A percentile compares a stretch with the other conserved stretches of the same genome.
These are phyloP conservation scores for Agrenia bidenticulata DNA, from an alignment of 2,888 invertebrate genomes.

Conservation along the genomic window DNA sequence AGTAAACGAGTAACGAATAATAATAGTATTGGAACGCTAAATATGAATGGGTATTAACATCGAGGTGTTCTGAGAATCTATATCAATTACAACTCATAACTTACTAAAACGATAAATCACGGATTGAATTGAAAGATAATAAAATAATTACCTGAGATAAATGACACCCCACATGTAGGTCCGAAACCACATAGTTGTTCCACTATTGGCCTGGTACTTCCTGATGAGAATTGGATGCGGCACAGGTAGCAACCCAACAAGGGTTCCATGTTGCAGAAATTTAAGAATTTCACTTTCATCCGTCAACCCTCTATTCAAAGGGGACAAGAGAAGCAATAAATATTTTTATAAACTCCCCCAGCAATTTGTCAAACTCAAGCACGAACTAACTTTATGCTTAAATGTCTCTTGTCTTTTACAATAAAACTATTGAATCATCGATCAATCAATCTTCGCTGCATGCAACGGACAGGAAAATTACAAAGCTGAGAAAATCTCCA, in stretches of 20 bases:
- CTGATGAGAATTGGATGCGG: constrained; percentile 98
- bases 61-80: too few relatives aligned
- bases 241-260: constrained; percentile 95
- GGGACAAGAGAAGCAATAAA: neutral
- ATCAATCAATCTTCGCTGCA: constrained; percentile 17
- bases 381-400: neutral
- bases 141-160: constrained; percentile 72
- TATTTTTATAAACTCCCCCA: neutral
- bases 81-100: too few relatives aligned
- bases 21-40: too few relatives aligned
- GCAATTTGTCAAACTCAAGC: neutral
- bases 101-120: constrained; percentile 6
- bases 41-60: too few relatives aligned
- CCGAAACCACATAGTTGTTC: constrained; percentile 98
- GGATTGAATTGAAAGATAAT: neutral
- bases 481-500: neutral
- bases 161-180: constrained; percentile 99
- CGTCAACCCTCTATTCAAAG: constrained; percentile 76
- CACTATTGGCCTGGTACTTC: constrained; percentile 97
- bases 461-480: neutral
- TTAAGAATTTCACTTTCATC: constrained; percentile 99
- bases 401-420: neutral
- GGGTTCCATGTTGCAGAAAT: constrained; percentile 93
- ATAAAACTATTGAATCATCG: constrained; percentile 13
- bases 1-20: too few relatives aligned